Conservation (phyloP, 1,140 invertebrate species). For the Dendroctonus ponderosae region DNA sequence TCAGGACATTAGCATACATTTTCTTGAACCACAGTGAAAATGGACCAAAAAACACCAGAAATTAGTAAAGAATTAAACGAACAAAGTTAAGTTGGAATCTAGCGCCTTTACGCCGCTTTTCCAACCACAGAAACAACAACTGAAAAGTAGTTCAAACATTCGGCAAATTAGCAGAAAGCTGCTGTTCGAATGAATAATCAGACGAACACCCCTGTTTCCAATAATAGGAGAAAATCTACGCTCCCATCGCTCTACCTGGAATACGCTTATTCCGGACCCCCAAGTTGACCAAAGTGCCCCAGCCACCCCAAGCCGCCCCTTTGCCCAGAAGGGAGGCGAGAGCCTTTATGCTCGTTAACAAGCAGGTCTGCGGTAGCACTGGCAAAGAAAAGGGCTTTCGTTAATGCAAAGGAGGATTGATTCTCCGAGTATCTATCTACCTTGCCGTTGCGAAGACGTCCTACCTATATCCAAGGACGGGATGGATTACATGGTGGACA, state of each 20-base stretch:
- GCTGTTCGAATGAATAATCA: constrained; percentile 13
- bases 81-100: too few species aligned
- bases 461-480: constrained; percentile 19
- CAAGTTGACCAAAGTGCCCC: constrained; percentile 32
- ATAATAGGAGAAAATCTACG: constrained; percentile 25
- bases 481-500: constrained; percentile 10
- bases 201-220: constrained; percentile 3
- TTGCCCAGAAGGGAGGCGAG: constrained; percentile 1
- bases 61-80: too few species aligned
- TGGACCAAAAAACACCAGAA: too few species aligned
- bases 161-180: too few species aligned
- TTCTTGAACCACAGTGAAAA: too few species aligned
- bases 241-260: constrained; percentile 23
- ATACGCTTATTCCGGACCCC: constrained; percentile 22
- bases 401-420: constrained; percentile 49
- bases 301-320: background rate
- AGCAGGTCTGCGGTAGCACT: constrained; percentile 39
- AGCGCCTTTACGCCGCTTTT: too few species aligned
- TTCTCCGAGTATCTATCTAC: constrained; percentile 44
- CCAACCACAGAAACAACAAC: too few species aligned
- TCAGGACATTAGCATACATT: too few species aligned
- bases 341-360: constrained; percentile 40
- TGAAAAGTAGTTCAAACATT: too few species aligned
- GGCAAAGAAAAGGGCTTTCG: constrained; percentile 44
- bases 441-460: constrained; percentile 32